Percentiles rank a stretch among this genome's conserved stretches.
phyloP scores from a whole-genome alignment of 2,888 invertebrate genomes.

The Drosophila hawaiiensis region DNA sequence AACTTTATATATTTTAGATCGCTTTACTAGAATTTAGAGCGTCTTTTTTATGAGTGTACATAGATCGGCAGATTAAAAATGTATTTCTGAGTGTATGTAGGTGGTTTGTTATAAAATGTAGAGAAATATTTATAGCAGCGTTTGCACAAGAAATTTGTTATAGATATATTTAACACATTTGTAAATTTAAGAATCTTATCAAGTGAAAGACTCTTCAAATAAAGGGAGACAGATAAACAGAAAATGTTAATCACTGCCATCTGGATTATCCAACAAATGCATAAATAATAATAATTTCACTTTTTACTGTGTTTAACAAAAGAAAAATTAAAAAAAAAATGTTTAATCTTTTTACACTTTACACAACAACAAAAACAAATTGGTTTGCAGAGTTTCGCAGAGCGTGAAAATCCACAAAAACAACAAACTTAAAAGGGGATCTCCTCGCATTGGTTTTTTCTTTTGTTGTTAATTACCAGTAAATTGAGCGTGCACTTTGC shows the following conservation, averaged over 20 bases:
- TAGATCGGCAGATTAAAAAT: not conserved
- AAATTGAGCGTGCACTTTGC: not conserved
- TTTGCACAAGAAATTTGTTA: not conserved
- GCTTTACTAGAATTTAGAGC: not conserved
- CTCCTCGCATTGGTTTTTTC: not conserved
- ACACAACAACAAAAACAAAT: not conserved
- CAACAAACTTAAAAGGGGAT: not conserved
- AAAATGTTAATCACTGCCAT: not conserved
- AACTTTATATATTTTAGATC: not conserved
- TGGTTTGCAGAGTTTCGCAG: not conserved
- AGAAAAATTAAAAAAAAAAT: not conserved
- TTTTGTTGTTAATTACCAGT: not conserved
- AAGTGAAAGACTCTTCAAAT: not conserved
- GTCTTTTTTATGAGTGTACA: not conserved
- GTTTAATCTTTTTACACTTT: too few species aligned
- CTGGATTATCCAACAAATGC: not conserved
- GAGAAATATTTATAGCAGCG: not conserved
- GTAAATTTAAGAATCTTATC: not conserved
- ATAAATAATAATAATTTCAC: not conserved
- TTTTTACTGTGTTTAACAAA: not conserved
- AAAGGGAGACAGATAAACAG: not conserved
- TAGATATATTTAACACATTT: not conserved
- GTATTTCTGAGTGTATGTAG: not conserved
- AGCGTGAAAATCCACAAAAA: slow-evolving; percentile 1
- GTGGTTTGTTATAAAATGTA: not conserved